Conservation (phyloP, 2,113 vertebrate species). For the Oryctolagus cuniculus region mOryCun1.1 NC_091436.1:51391501-51392000, state of each 20-base stretch:
- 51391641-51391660: neutral
- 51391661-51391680: constrained; percentile 2
- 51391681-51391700: neutral
- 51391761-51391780: neutral
- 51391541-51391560: neutral
- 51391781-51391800: neutral
- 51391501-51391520: neutral
- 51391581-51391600: neutral
- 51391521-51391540: neutral
- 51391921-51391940: neutral
- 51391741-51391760: neutral
- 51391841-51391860: neutral
- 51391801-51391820: constrained; percentile 23
- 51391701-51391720: neutral
- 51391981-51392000: neutral
- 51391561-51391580: neutral
- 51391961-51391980: constrained; percentile 28
- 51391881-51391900: neutral
- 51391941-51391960: constrained; percentile 31
- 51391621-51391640: neutral
- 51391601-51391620: neutral
- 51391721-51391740: neutral
- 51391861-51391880: constrained; percentile 10
- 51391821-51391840: neutral
- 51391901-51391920: neutral